Base-by-base conservation (phyloP, 2,888 invertebrate genomes). In the Drosophila setosimentum region DNA sequence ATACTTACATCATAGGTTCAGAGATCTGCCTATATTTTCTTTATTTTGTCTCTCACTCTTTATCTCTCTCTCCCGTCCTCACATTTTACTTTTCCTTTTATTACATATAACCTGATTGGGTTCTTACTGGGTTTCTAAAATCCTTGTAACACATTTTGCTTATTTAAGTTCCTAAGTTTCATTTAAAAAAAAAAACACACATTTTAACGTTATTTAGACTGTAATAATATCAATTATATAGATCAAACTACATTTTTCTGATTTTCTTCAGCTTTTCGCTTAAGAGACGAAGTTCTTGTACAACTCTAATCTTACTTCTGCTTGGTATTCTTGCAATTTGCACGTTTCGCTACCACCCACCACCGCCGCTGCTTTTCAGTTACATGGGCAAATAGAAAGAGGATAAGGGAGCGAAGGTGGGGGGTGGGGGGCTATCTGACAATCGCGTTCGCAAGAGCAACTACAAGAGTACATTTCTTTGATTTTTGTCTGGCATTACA, bases 401-500 rank as follows among this genome's bases (percentile, higher is more conserved):
- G 11, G 45, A 8, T 21, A 13, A 21, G 62, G 42, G 58, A 27
- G 42, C 45, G 45, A 21, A 51, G 29, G 58, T 42, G 51, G 29
- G n/a, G 13, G 42, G n/a, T n/a, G n/a, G 18, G 59, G 18, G 48
- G n/a, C 33, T 62, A 75, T 67, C 78, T 75, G 78, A 53, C 65
- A 78, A 68, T 69, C 71, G 66, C 49, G 73, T 66, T 63, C 40
- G 59, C 58, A 72, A 55, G 29, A 55, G 55, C 60, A 59, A 33
- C 59, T 48, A 49, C 49, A 71, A 68, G 68, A 73, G 68, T 71
- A 66, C 60, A 61, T 71, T 81, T 68, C 75, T 87, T 82, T 84
- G 84, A 84, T 87, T 89, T 81, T 73, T 76, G 66, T 80, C 83
- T 82, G 72, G 62, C 72, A 61, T 62, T 76, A 78, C 76, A 81